Evolutionary conservation across 2,113 vertebrate species (phyloP).

Genomic region (Brachionichthys hirsutus): DNA sequence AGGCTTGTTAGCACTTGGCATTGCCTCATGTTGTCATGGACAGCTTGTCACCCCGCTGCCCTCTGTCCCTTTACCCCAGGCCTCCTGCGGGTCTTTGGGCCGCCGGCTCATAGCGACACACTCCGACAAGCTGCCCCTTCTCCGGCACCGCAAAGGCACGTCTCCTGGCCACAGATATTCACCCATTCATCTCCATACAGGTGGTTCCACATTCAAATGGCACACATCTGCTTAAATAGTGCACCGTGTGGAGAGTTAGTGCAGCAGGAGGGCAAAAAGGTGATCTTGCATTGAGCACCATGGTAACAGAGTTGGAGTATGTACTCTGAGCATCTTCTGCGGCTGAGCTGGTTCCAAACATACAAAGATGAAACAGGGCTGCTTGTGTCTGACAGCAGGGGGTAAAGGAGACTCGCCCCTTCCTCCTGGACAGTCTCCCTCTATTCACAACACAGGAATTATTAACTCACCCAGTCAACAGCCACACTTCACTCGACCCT

Average conservation of each 20-base stretch:
- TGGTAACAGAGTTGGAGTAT: background rate
- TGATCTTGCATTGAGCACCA: constrained; percentile 2
- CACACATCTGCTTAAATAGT: constrained; percentile 58
- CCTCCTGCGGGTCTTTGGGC: constrained; percentile 42
- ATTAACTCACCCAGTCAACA: constrained; percentile 71
- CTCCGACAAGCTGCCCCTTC: constrained; percentile 75
- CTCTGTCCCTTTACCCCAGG: constrained; percentile 62
- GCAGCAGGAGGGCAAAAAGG: background rate
- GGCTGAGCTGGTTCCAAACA: constrained; percentile 16
- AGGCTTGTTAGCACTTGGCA: constrained; percentile 69
- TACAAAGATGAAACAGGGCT: constrained; percentile 28
- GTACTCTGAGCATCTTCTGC: constrained; percentile 19
- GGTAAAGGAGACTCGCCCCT: constrained; percentile 53
- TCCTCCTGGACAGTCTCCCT: constrained; percentile 45
- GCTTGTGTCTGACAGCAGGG: constrained; percentile 43
- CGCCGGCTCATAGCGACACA: constrained; percentile 69
- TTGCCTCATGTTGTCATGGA: constrained; percentile 66
- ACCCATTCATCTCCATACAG: constrained; percentile 76
- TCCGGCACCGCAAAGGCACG: constrained; percentile 62
- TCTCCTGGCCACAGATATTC: constrained; percentile 32
- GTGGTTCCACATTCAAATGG: constrained; percentile 57
- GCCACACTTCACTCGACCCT: constrained; percentile 61
- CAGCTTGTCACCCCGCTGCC: constrained; percentile 71
- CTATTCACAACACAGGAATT: constrained; percentile 67
- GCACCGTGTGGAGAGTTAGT: constrained; percentile 32